Percentiles rank a stretch among this genome's conserved stretches.
phyloP scores from a whole-genome alignment of 1,140 invertebrate genomes.

The Zaprionus gabonicus region DNA sequence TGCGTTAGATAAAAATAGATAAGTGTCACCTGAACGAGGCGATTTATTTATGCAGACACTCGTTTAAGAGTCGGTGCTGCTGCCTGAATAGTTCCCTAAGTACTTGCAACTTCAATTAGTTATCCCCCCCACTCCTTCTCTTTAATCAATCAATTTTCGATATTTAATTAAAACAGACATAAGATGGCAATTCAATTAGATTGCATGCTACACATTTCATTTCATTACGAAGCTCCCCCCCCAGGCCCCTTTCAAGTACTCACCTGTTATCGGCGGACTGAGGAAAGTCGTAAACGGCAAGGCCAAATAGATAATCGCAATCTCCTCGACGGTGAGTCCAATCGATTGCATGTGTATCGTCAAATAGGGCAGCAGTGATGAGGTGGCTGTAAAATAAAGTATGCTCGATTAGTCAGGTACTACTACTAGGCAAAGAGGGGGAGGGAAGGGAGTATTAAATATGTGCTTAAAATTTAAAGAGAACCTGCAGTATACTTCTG shows the following conservation, averaged over 20 bases:
- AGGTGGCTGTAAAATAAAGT: conserved; percentile 87
- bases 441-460: background rate
- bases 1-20: conserved; percentile 26
- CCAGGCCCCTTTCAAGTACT: conserved; percentile 52
- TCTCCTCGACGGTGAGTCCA: conserved; percentile 92
- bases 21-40: conserved; percentile 19
- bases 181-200: conserved; percentile 39
- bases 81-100: background rate
- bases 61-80: background rate
- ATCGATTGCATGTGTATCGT: conserved; percentile 95
- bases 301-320: conserved; percentile 92
- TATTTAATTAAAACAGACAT: conserved; percentile 56
- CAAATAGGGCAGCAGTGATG: conserved; percentile 92
- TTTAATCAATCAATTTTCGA: conserved; percentile 29
- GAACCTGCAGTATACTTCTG: background rate
- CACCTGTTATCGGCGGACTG: conserved; percentile 91
- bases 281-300: conserved; percentile 92
- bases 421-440: background rate
- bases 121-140: background rate
- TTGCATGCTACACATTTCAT: conserved; percentile 25
- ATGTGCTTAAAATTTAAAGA: background rate
- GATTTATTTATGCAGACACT: background rate
- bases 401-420: background rate
- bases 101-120: background rate
- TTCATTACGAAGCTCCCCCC: background rate